Evolutionary conservation across 53 echinoderm and acorn worm species (phyloP).

Genomic region (Echinarachnius parma): DNA sequence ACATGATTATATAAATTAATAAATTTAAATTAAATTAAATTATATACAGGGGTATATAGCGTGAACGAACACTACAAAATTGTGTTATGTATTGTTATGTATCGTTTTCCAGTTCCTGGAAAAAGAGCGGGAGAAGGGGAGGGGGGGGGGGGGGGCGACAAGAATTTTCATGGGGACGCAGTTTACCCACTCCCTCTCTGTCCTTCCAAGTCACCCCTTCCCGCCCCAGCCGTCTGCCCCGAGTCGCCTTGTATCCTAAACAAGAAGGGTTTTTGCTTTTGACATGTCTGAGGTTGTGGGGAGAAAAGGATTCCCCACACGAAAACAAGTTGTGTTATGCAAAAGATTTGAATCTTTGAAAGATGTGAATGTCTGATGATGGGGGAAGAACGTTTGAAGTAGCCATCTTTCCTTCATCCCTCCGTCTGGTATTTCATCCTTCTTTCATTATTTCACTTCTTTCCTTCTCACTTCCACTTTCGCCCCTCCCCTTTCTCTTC

Average conservation of each 20-base stretch:
- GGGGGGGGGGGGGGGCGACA: not conserved
- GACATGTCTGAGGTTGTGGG: no score
- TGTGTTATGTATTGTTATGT: no score
- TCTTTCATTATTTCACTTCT: not conserved
- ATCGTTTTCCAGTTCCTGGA: no score
- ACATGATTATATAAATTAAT: no score
- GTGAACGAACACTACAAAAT: no score
- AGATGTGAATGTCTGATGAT: not conserved
- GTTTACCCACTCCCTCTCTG: not conserved
- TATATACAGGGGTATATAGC: not conserved
- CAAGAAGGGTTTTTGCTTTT: constrained; percentile 6
- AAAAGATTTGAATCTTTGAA: constrained; percentile 3
- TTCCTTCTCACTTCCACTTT: not conserved
- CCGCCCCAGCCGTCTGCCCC: no score
- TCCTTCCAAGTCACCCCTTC: no score
- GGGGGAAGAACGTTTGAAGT: not conserved
- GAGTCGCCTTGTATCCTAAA: constrained; percentile 19
- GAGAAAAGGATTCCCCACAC: no score
- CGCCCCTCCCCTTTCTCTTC: not conserved
- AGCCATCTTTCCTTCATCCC: not conserved
- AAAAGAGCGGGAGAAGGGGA: not conserved
- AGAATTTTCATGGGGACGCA: not conserved
- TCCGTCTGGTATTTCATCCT: not conserved
- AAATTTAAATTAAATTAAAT: no score
- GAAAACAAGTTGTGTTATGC: no score